Evolutionary conservation across 2,113 vertebrate species (phyloP), one percentile per base, ranked within the genome.

Genomic region (Onychostruthus taczanowskii): DNA sequence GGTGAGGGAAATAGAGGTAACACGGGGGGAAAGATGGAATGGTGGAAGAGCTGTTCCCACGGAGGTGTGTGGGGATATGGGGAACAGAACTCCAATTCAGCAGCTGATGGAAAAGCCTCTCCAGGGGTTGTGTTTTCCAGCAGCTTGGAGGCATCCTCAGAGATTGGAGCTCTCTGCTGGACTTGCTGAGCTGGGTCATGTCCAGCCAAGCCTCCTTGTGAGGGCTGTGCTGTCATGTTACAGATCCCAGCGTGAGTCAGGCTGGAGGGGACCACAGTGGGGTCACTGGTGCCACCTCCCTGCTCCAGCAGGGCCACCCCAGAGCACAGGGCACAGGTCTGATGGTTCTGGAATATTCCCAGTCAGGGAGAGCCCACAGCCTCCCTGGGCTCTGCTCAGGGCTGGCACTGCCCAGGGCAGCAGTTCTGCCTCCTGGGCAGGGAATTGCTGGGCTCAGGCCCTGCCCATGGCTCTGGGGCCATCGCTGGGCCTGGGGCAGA

Each of bases 401-500:
- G 21, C 31, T 27, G 20, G 20, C 84, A 24, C 47, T 55, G 26
- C 43, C 11, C 68, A 58, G 44, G 35, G 16, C 30, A 58, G 30
- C 3, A 64, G 10, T 30, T 89, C 3, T 74, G 46, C 23, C 44
- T 72, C 52, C 9, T 59, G 76, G 7, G 22, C 50, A 33, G 59
- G 37, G 17, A 49, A 28, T 13, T 44, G 0, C 68, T 17, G 62
- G 52, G 28, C 1, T n/a, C 77, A 52, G 33, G 0, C 46, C 37
- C 33, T 56, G 70, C 30, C 52, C 0, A 0, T 8, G 2, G 5
- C 56, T n/a, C 64, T 28, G 39, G 61, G 4, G 19, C 43, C 61
- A 49, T 22, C 2, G 41, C 41, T 74, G 59, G 59, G 18, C 35
- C 24, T 15, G 3, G 35, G 8, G 31, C 52, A 59, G 44, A 31